Percentiles rank a stretch among this genome's conserved stretches.
Conservation (phyloP, 2,113 vertebrate species). For the Leptodactylus fuscus region DNA sequence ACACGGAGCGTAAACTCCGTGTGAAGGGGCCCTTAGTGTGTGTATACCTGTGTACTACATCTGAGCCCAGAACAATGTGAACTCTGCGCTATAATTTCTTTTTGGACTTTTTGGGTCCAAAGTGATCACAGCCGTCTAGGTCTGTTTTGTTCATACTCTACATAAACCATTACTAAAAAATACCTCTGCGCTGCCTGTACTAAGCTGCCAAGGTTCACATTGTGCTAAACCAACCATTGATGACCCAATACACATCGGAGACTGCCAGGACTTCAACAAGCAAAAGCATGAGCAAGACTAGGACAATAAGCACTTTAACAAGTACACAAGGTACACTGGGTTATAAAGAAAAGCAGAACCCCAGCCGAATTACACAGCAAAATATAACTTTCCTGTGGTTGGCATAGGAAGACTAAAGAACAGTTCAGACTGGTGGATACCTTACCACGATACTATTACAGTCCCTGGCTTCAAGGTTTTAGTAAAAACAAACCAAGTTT, state of each 20-base stretch:
- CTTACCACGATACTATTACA: conserved; percentile 3
- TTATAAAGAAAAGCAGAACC: background rate
- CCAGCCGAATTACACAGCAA: background rate
- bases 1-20: no score
- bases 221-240: conserved; percentile 17
- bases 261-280: conserved; percentile 1
- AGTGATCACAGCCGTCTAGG: background rate
- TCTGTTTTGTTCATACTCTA: background rate
- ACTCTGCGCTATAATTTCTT: no score
- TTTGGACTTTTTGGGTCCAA: background rate
- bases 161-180: background rate
- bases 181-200: background rate
- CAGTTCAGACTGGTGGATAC: background rate
- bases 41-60: no score
- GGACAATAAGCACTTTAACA: conserved; percentile 25
- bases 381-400: conserved; percentile 36
- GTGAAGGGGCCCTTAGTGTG: no score
- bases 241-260: background rate
- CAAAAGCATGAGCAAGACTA: background rate
- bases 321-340: background rate
- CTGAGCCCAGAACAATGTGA: no score
- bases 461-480: background rate
- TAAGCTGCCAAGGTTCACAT: background rate
- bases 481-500: conserved; percentile 25
- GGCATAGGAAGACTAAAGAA: background rate